Percentiles rank a stretch among this genome's conserved stretches.
These are phyloP conservation scores for Drosophila cognata DNA, from an alignment of 2,888 invertebrate genomes.

Conservation along the genomic window DNA sequence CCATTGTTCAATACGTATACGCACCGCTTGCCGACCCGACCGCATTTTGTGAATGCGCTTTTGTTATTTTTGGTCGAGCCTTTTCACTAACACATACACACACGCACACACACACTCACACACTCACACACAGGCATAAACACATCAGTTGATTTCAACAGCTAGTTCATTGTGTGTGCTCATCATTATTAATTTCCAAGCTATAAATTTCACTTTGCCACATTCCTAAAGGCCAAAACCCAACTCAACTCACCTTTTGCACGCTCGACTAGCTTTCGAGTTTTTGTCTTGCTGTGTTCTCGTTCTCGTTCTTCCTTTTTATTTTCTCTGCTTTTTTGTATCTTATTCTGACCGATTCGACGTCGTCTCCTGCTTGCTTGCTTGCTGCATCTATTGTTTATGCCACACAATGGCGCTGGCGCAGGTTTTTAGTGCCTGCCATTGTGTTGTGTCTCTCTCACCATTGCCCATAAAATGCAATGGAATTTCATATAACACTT, in stretches of 20 bases:
- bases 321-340: constrained; percentile 37
- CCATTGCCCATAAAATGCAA: constrained; percentile 72
- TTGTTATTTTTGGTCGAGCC: constrained; percentile 53
- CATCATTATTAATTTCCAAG: constrained; percentile 79
- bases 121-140: constrained; percentile 18
- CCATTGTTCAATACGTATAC: constrained; percentile 50
- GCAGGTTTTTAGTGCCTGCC: constrained; percentile 74
- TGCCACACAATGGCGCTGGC: constrained; percentile 72
- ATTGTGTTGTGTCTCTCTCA: constrained; percentile 50
- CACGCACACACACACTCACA: constrained; percentile 15
- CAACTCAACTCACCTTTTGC: constrained; percentile 65
- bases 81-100: constrained; percentile 20
- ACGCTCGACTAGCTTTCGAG: constrained; percentile 63
- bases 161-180: constrained; percentile 71
- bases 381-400: constrained; percentile 74
- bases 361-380: constrained; percentile 41
- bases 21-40: constrained; percentile 35
- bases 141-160: constrained; percentile 57
- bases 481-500: constrained; percentile 73
- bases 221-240: constrained; percentile 70
- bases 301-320: constrained; percentile 2
- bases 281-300: constrained; percentile 26
- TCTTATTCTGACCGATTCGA: constrained; percentile 65
- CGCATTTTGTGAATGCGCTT: constrained; percentile 49
- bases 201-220: constrained; percentile 79